These are phyloP conservation scores for Chitala chitala DNA, from an alignment of 2,113 vertebrate genomes.

Conservation along the genomic window DNA sequence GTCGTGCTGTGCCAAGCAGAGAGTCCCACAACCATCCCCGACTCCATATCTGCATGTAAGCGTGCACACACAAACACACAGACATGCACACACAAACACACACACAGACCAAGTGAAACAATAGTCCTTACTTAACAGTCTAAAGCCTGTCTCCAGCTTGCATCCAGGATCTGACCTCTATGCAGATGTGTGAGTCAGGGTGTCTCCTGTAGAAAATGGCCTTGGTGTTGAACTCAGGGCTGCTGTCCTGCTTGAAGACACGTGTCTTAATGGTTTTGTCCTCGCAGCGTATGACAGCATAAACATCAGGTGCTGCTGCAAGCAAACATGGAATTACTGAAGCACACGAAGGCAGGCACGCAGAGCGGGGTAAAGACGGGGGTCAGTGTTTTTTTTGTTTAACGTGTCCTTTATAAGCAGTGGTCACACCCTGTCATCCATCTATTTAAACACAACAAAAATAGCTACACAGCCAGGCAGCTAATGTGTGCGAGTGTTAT, in stretches of 20 bases:
- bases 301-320: constrained; percentile 59
- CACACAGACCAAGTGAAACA: constrained; percentile 2
- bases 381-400: no score
- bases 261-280: constrained; percentile 51
- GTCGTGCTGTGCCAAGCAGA: constrained; percentile 51
- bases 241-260: constrained; percentile 53
- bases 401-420: no score
- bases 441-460: no score
- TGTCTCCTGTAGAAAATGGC: constrained; percentile 67
- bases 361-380: background rate
- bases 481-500: no score
- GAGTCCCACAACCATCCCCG: constrained; percentile 59
- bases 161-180: constrained; percentile 41
- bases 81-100: constrained; percentile 10
- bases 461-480: no score
- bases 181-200: constrained; percentile 50
- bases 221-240: constrained; percentile 67
- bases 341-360: background rate
- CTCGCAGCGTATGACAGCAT: constrained; percentile 63
- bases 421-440: no score
- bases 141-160: background rate
- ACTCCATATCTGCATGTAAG: constrained; percentile 69
- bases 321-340: background rate
- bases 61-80: constrained; percentile 15
- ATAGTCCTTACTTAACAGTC: background rate